phyloP scores from a whole-genome alignment of 2,888 invertebrate genomes.

The Apantesis nais region DNA sequence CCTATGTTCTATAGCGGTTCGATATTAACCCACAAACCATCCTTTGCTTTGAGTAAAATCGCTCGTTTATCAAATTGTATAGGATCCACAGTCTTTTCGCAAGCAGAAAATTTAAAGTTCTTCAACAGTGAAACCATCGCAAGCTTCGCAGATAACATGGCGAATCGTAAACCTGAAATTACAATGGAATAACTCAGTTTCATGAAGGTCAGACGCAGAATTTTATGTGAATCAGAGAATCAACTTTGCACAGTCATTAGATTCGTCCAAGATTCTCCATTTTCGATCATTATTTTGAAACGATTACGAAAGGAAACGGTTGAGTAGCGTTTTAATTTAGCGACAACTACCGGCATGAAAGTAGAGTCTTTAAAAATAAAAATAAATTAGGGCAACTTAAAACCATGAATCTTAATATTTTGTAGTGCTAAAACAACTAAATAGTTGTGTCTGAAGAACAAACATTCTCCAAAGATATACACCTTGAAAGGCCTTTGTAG shows the following conservation, averaged over 20 bases:
- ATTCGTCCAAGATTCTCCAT: too few species aligned
- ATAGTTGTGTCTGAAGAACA: not conserved
- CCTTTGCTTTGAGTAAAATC: conserved; percentile 69
- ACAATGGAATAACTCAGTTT: not conserved
- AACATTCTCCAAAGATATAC: not conserved
- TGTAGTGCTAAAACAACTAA: too few species aligned
- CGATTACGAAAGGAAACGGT: not conserved
- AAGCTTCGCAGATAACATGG: conserved; percentile 79
- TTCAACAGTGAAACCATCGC: conserved; percentile 76
- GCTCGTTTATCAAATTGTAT: conserved; percentile 66
- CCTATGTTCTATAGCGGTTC: conserved; percentile 48
- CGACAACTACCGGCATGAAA: not conserved
- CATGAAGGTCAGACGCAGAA: not conserved
- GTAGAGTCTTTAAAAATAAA: not conserved
- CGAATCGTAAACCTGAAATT: conserved; percentile 81
- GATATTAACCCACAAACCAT: conserved; percentile 73
- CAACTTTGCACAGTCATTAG: too few species aligned
- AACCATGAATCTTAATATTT: too few species aligned
- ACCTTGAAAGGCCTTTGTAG: not conserved
- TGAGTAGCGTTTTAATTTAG: not conserved
- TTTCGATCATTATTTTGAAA: not conserved
- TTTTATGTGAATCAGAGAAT: not conserved
- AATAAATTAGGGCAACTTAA: not conserved
- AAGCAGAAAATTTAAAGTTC: conserved; percentile 72
- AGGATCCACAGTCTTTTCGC: conserved; percentile 73